These are phyloP conservation scores for Mycteria americana DNA, from an alignment of 2,797 vertebrate genomes.

Conservation along the genomic window DNA sequence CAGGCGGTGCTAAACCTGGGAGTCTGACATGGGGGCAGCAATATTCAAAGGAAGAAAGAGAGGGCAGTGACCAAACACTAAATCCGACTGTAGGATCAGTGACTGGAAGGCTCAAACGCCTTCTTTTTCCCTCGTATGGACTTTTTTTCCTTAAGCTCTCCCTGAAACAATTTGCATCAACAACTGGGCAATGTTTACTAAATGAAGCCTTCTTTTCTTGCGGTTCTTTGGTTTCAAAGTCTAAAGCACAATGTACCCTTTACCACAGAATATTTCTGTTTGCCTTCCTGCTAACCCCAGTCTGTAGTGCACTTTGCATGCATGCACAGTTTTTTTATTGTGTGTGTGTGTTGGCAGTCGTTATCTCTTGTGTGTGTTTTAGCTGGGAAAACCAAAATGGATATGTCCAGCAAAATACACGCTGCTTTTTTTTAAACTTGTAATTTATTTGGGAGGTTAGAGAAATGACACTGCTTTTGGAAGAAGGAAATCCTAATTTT, in stretches of 20 bases:
- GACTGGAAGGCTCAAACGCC: neutral
- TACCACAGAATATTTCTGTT: neutral
- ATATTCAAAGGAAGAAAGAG: neutral
- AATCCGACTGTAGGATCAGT: neutral
- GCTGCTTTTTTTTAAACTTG: neutral
- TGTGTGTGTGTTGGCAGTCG: neutral
- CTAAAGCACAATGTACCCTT: neutral
- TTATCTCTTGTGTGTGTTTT: neutral
- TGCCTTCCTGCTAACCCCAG: neutral
- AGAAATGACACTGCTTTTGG: neutral
- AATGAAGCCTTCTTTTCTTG: neutral
- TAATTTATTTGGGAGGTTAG: neutral
- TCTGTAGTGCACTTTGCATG: neutral
- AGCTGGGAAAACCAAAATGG: neutral
- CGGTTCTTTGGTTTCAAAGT: neutral
- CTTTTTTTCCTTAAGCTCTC: neutral
- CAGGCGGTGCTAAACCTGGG: neutral
- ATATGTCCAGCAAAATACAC: neutral
- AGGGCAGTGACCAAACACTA: neutral
- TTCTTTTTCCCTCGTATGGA: neutral
- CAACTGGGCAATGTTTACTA: neutral
- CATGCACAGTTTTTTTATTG: neutral
- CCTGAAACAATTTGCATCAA: neutral
- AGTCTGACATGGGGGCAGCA: neutral
- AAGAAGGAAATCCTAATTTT: neutral